Base-by-base conservation (phyloP, 2,888 invertebrate genomes). In the Polydesmus complanatus region DNA sequence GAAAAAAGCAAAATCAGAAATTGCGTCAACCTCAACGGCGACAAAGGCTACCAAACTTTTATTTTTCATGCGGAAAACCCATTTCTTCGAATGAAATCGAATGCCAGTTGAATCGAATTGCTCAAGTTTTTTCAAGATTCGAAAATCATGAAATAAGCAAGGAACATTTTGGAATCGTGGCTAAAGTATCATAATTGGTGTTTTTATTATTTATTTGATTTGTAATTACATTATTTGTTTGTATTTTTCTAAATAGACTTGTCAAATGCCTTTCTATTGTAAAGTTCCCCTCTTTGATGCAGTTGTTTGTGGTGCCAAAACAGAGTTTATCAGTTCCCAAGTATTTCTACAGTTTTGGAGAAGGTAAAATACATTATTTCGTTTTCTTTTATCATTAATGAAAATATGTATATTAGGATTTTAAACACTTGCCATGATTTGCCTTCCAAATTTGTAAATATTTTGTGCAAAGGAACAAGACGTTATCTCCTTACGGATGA, bases 251-350 rank as follows among this genome's bases (percentile, higher is more conserved):
- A 71, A 84, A 49, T 82, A 91, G 79, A 87, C 92, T 37, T 91
- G 91, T 75, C 89, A 90, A 66, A 79, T 95, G 68, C 93, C 97
- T 14, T 80, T 94, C 61, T 98, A 96, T 77, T 97, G 96, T 96
- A 96, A 97, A 74, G 85, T 88, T 73, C 89, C 95, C n/a, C 79
- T 98, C 64, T 95, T 91, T 79, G 81, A 87, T 65, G 88, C 89
- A 57, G 86, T 88, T 47, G 83, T 90, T 75, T n/a, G n/a, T n/a
- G 82, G 86, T 72, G 80, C 85, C 74, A 78, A 83, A 78, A 73
- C 83, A 75, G 77, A 83, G 77, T 80, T 77, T 56, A 83, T 93
- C 64, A 90, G 92, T 68, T 83, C 85, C 67, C 83, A 84, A 72
- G 83, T 84, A 69, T 92, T 93, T 74, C 82, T 91, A 65, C 86